Evolutionary conservation across 2,797 vertebrate species (phyloP).

Genomic region (Meda fulgida): DNA sequence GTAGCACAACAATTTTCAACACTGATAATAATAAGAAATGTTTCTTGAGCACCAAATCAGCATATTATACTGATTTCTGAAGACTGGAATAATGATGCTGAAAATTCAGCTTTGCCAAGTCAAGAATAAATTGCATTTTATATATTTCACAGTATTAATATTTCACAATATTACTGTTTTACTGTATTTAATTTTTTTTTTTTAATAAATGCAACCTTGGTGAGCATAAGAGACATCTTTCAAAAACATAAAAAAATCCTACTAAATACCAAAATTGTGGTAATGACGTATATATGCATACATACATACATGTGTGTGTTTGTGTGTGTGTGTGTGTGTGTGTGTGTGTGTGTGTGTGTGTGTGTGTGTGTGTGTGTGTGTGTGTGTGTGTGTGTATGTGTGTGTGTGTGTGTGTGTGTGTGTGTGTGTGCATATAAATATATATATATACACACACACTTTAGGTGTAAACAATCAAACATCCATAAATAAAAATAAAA

Average conservation of each 20-base stretch:
- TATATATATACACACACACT: neutral
- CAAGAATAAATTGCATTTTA: neutral
- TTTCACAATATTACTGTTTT: neutral
- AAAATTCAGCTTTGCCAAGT: neutral
- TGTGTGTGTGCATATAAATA: too few species aligned
- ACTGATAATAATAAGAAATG: neutral
- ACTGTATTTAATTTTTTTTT: neutral
- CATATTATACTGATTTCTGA: neutral
- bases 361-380: fast-evolving
- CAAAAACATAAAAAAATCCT: neutral
- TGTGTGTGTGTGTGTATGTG: fast-evolving
- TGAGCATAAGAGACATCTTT: neutral
- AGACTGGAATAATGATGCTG: neutral
- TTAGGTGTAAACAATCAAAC: neutral
- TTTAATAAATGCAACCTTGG: neutral
- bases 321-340: too few species aligned
- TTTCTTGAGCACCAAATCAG: neutral
- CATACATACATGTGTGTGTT: fast-evolving
- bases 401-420: too few species aligned
- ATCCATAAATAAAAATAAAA: neutral
- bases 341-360: too few species aligned
- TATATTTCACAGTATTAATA: neutral
- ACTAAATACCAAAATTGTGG: neutral
- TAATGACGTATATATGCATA: too few species aligned
- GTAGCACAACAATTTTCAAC: neutral